phyloP scores from a whole-genome alignment of 1,140 invertebrate genomes.

The Drosophila grimshawi region DNA sequence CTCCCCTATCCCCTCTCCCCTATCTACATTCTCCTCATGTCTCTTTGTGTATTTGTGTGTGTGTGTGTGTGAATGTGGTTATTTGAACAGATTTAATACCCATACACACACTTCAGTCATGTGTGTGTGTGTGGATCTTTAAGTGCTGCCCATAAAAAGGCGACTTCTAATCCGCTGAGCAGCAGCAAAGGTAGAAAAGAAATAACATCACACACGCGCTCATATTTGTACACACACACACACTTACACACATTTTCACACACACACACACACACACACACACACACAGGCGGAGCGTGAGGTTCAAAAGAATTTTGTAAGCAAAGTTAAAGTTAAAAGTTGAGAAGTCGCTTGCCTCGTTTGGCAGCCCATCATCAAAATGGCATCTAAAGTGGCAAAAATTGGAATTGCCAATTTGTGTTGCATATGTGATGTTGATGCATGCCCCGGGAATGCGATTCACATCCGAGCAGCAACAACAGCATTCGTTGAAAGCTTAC shows the following conservation, averaged over 20 bases:
- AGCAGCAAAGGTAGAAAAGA: conserved; percentile 54
- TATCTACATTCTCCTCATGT: neutral
- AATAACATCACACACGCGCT: conserved; percentile 38
- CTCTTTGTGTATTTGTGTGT: conserved; percentile 5
- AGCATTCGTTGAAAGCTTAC: conserved; percentile 32
- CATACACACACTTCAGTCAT: conserved; percentile 55
- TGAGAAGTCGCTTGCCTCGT: conserved; percentile 37
- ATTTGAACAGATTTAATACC: conserved; percentile 81
- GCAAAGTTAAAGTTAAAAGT: conserved; percentile 48
- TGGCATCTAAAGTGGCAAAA: conserved; percentile 69
- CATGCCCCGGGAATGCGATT: conserved; percentile 15
- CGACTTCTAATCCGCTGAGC: conserved; percentile 66
- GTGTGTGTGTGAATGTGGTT: conserved; percentile 61
- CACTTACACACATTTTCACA: neutral
- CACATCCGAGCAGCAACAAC: neutral
- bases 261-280: conserved; percentile 2
- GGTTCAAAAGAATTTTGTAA: conserved; percentile 73
- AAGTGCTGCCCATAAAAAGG: conserved; percentile 75
- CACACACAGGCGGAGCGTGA: neutral
- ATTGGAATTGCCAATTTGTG: conserved; percentile 77
- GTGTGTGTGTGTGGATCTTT: conserved; percentile 61
- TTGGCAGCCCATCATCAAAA: conserved; percentile 66
- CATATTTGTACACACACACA: neutral
- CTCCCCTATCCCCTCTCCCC: neutral
- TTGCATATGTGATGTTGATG: conserved; percentile 35